A percentile compares a stretch with the other conserved stretches of the same genome.
These are phyloP conservation scores for Odontomachus brunneus DNA, from an alignment of 1,140 invertebrate species.

Conservation along the genomic window DNA sequence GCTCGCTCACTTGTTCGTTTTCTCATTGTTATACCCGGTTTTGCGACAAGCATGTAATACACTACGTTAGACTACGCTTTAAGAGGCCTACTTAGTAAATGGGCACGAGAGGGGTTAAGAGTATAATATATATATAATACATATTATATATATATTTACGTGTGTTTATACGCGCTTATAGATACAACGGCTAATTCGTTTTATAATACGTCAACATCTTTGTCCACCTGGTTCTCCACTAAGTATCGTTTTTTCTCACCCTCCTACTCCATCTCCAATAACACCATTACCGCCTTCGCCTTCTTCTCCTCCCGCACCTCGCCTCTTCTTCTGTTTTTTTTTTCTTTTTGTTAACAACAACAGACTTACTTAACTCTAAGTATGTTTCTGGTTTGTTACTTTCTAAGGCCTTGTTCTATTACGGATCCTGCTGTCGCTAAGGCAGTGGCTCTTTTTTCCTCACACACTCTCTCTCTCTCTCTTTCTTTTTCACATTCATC, in stretches of 20 bases:
- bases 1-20: background rate
- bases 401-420: constrained; percentile 79
- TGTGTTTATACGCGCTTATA: constrained; percentile 57
- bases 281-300: background rate
- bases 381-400: constrained; percentile 80
- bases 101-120: constrained; percentile 66
- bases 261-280: background rate
- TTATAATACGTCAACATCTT: constrained; percentile 69
- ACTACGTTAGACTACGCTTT: constrained; percentile 71
- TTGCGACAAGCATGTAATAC: constrained; percentile 67
- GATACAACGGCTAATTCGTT: constrained; percentile 72
- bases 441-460: constrained; percentile 75
- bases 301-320: background rate
- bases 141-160: background rate
- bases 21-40: constrained; percentile 33
- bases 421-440: constrained; percentile 75
- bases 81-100: constrained; percentile 66
- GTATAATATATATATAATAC: constrained; percentile 30
- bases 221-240: constrained; percentile 44
- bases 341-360: constrained; percentile 77
- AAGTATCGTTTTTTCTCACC: constrained; percentile 60
- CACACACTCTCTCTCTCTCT: constrained; percentile 19
- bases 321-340: constrained; percentile 3
- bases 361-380: constrained; percentile 77
- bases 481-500: constrained; percentile 15